Evolutionary conservation across 2,113 vertebrate genomes (phyloP).

Genomic region (Oryzias curvinotus): DNA sequence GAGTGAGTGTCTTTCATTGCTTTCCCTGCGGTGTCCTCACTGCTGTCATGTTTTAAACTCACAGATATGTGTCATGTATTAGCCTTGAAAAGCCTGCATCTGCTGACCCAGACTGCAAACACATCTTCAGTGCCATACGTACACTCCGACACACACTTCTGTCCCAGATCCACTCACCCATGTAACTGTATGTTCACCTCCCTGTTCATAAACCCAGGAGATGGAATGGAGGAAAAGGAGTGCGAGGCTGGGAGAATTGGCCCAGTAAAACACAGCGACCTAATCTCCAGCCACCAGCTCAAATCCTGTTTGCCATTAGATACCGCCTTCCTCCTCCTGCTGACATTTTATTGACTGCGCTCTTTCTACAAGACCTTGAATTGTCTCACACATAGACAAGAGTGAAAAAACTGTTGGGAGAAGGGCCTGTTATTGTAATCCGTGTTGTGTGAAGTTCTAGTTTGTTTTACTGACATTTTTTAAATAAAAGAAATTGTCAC

Average conservation of each 20-base stretch:
- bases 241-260: conserved; percentile 31
- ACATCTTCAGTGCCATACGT: conserved; percentile 13
- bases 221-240: conserved; percentile 30
- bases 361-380: conserved; percentile 43
- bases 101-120: conserved; percentile 10
- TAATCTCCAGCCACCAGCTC: conserved; percentile 53
- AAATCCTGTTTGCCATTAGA: conserved; percentile 50
- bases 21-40: neutral
- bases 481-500: too few species aligned
- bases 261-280: conserved; percentile 53
- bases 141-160: conserved; percentile 8
- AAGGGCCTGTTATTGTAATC: too few species aligned
- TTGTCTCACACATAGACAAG: conserved; percentile 8
- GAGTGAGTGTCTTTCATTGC: neutral
- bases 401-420: too few species aligned
- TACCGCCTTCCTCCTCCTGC: conserved; percentile 9
- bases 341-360: conserved; percentile 55
- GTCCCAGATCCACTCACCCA: conserved; percentile 38
- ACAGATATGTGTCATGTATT: neutral
- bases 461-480: too few species aligned
- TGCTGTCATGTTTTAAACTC: too few species aligned
- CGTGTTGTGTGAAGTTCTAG: too few species aligned
- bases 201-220: conserved; percentile 56
- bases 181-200: conserved; percentile 57
- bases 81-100: conserved; percentile 30